These are phyloP conservation scores for Sturmia bella DNA, from an alignment of 2,888 invertebrate species.

Conservation along the genomic window DNA sequence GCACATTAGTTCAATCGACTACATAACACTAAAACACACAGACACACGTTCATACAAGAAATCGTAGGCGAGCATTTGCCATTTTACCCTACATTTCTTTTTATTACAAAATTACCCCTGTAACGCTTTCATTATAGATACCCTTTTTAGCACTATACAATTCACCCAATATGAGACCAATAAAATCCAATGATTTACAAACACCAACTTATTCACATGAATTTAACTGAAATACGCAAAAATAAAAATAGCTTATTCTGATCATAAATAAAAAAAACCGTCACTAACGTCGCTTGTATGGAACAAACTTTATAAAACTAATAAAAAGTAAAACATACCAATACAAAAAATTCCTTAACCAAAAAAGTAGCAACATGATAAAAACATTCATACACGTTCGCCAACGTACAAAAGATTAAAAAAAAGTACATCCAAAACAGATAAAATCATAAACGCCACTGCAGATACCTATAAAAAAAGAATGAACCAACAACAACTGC, in stretches of 20 bases:
- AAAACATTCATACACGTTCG: neutral
- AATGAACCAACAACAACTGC: neutral
- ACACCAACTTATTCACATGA: constrained; percentile 56
- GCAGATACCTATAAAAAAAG: neutral
- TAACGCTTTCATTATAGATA: constrained; percentile 41
- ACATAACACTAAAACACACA: neutral
- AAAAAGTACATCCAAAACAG: constrained; percentile 27
- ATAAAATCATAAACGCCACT: constrained; percentile 51
- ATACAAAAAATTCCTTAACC: constrained; percentile 17
- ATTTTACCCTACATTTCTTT: neutral
- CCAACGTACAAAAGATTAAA: neutral
- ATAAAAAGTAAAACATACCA: constrained; percentile 27
- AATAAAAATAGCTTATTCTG: constrained; percentile 18
- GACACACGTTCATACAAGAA: neutral
- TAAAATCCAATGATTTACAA: constrained; percentile 70
- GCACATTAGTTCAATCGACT: neutral
- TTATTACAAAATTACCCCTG: constrained; percentile 1
- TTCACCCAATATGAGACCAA: constrained; percentile 69
- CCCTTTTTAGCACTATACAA: constrained; percentile 48
- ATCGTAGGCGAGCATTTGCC: neutral
- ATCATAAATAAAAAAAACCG: constrained; percentile 25
- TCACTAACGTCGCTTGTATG: constrained; percentile 4
- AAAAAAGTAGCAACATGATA: constrained; percentile 30
- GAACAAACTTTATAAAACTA: constrained; percentile 22
- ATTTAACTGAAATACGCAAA: constrained; percentile 51